These are phyloP conservation scores for Cynocephalus volans DNA, from an alignment of 2,113 vertebrate genomes.

Conservation along the genomic window DNA sequence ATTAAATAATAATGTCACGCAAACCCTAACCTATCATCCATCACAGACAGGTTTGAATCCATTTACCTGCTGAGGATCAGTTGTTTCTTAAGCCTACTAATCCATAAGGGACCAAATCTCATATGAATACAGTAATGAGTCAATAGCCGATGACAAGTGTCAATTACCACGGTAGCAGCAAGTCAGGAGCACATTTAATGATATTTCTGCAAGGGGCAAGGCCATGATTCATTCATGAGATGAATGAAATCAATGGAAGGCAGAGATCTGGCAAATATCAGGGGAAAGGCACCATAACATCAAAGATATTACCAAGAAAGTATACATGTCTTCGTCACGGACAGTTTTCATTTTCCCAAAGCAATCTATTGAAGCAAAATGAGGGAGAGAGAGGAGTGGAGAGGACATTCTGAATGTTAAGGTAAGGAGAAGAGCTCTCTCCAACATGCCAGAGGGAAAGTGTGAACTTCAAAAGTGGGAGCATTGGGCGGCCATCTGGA, in stretches of 20 bases:
- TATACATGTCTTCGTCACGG: background rate
- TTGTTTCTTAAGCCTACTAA: slow-evolving; percentile 42
- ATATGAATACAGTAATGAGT: slow-evolving; percentile 61
- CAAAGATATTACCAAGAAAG: slow-evolving; percentile 10
- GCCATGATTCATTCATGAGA: background rate
- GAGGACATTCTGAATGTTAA: background rate
- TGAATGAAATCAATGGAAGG: background rate
- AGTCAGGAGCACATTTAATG: slow-evolving; percentile 34
- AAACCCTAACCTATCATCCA: slow-evolving; percentile 22
- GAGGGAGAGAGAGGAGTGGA: background rate
- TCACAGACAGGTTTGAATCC: slow-evolving; percentile 26
- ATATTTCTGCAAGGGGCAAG: slow-evolving; percentile 40
- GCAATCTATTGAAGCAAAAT: slow-evolving; percentile 27
- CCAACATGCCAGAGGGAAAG: slow-evolving; percentile 5
- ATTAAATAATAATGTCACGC: slow-evolving; percentile 57
- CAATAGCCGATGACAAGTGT: slow-evolving; percentile 53
- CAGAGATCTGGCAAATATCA: slow-evolving; percentile 43
- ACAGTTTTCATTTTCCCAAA: slow-evolving; percentile 37
- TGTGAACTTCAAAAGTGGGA: background rate
- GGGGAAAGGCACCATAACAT: background rate
- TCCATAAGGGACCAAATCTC: slow-evolving; percentile 46
- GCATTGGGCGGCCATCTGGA: slow-evolving; percentile 43
- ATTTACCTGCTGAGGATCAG: slow-evolving; percentile 17
- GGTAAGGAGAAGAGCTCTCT: background rate
- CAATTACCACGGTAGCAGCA: slow-evolving; percentile 48